Conservation (phyloP, 2,888 invertebrate genomes). For the Xestia xanthographa region DNA sequence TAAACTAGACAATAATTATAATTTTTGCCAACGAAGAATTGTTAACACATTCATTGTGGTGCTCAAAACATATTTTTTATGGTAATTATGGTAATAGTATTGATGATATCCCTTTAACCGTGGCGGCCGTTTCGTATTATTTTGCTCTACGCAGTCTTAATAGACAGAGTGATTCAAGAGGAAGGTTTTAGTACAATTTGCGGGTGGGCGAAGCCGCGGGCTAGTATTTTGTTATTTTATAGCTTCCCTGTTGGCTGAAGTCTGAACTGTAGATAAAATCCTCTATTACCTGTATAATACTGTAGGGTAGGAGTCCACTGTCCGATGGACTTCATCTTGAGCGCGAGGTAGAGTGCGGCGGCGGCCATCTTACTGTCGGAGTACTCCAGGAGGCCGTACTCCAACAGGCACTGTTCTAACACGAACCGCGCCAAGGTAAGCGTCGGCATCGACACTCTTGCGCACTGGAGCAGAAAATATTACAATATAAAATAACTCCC, state of each 20-base stretch:
- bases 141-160: no score
- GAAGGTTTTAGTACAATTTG: no score
- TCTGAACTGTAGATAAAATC: neutral
- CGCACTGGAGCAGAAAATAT: constrained; percentile 91
- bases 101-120: no score
- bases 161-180: no score
- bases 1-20: no score
- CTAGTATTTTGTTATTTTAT: neutral
- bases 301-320: constrained; percentile 94
- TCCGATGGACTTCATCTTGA: constrained; percentile 95
- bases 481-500: neutral
- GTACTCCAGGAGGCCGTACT: constrained; percentile 94
- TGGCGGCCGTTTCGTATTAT: no score
- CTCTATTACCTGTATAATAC: constrained; percentile 92
- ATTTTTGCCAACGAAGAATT: no score
- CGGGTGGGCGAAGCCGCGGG: no score
- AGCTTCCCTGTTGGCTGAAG: neutral
- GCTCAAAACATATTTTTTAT: no score
- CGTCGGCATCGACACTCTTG: constrained; percentile 96
- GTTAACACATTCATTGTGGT: no score
- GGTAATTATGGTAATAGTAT: no score
- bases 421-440: constrained; percentile 98
- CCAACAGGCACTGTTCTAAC: constrained; percentile 97
- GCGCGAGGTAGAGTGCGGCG: constrained; percentile 96
- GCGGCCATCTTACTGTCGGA: constrained; percentile 98